Evolutionary conservation across 2,888 invertebrate genomes (phyloP).

Genomic region (Ichneumoninae sp.): DNA sequence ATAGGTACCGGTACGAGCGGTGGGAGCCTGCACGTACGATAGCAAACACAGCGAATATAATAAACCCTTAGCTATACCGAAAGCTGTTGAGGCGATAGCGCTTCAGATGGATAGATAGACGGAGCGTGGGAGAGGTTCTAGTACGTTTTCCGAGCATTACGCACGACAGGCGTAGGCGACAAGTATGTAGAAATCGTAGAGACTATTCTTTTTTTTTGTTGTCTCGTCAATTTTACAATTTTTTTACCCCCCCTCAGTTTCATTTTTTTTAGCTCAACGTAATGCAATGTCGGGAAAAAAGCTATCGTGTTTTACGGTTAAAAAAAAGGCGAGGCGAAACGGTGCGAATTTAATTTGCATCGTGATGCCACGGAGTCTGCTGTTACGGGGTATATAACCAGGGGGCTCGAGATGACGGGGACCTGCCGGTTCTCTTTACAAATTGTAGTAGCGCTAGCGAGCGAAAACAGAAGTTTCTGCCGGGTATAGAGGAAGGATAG

Average conservation of each 20-base stretch:
- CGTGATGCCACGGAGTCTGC: neutral
- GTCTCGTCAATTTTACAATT: neutral
- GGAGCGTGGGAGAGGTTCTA: neutral
- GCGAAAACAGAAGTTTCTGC: neutral
- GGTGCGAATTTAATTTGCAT: neutral
- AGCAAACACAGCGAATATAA: conserved; percentile 48
- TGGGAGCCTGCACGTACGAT: conserved; percentile 4
- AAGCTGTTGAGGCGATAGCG: conserved; percentile 15
- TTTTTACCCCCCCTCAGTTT: neutral
- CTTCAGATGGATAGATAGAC: neutral
- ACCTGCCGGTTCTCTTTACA: conserved; percentile 8
- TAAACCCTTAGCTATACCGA: conserved; percentile 34
- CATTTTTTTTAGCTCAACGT: neutral
- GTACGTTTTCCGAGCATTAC: conserved; percentile 14
- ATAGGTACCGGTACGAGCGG: conserved; percentile 10
- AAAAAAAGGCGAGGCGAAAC: neutral
- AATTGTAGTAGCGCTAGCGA: conserved; percentile 21
- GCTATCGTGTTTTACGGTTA: neutral
- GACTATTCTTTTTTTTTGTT: neutral
- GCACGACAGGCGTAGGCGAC: neutral
- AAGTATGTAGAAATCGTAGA: neutral
- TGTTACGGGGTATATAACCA: neutral
- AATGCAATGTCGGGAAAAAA: neutral
- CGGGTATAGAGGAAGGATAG: conserved; percentile 15
- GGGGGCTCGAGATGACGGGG: conserved; percentile 11